Conservation (phyloP, 2,888 invertebrate species). For the Spisula solida region DNA sequence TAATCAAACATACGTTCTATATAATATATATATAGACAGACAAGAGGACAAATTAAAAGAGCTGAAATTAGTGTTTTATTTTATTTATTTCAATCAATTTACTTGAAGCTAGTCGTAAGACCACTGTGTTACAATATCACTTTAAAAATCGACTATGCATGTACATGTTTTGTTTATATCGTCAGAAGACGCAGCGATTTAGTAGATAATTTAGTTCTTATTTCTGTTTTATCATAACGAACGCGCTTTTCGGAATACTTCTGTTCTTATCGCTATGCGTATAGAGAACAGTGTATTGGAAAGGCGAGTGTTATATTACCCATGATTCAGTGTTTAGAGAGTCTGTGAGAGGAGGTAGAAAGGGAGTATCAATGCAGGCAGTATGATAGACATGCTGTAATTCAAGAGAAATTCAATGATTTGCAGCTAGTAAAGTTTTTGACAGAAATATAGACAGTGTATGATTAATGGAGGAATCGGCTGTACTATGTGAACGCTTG, state of each 20-base stretch:
- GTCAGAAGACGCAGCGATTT: too few relatives aligned
- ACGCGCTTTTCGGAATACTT: conserved; percentile 29
- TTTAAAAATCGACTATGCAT: too few relatives aligned
- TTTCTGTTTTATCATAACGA: not conserved
- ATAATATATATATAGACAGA: too few relatives aligned
- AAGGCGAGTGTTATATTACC: not conserved
- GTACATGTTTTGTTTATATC: too few relatives aligned
- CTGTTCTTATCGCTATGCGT: not conserved
- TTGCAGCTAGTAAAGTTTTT: not conserved
- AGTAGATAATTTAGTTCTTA: too few relatives aligned
- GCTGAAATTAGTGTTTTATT: too few relatives aligned
- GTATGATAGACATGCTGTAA: not conserved
- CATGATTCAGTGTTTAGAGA: not conserved
- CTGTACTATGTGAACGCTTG: not conserved
- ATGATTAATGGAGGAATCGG: not conserved
- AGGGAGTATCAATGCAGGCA: not conserved
- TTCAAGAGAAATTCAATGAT: conserved; percentile 13
- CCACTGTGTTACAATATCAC: too few relatives aligned
- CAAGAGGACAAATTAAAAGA: too few relatives aligned
- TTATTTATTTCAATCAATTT: too few relatives aligned
- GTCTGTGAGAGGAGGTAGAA: not conserved
- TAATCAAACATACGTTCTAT: too few relatives aligned
- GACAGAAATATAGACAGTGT: not conserved
- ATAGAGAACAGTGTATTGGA: not conserved
- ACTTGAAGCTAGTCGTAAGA: too few relatives aligned